phyloP scores from a whole-genome alignment of 53 echinoderm and acorn worm genomes.

The Apostichopus leukothele region DNA sequence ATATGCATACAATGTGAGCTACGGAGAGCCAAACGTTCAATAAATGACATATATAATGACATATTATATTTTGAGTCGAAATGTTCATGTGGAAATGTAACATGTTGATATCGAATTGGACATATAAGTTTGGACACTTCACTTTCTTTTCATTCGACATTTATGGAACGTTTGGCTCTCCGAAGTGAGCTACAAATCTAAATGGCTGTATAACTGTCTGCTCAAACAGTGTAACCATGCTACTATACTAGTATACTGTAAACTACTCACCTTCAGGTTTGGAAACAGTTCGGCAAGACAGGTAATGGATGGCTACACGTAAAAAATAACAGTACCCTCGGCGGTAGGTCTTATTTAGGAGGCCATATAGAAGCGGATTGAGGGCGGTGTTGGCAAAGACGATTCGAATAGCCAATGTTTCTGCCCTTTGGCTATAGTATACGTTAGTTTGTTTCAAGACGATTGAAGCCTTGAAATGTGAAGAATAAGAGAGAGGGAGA shows the following conservation, averaged over 20 bases:
- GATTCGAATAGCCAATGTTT: conserved; percentile 56
- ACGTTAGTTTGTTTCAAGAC: conserved; percentile 51
- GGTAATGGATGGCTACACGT: conserved; percentile 38
- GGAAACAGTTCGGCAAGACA: conserved; percentile 36
- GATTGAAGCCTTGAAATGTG: conserved; percentile 52
- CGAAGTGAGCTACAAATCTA: too few species aligned
- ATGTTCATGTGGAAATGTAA: too few species aligned
- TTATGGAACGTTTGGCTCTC: too few species aligned
- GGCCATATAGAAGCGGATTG: conserved; percentile 61
- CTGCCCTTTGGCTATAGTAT: conserved; percentile 30
- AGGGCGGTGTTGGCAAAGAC: conserved; percentile 67
- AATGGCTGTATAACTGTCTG: too few species aligned
- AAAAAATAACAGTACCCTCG: conserved; percentile 57
- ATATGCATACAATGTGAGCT: too few species aligned
- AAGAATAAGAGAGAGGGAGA: neutral
- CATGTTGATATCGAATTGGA: too few species aligned
- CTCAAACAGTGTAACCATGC: too few species aligned
- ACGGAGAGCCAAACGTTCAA: too few species aligned
- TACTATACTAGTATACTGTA: neutral
- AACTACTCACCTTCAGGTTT: conserved; percentile 58
- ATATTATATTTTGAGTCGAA: too few species aligned
- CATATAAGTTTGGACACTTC: too few species aligned
- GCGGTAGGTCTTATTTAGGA: conserved; percentile 66
- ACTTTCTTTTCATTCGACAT: too few species aligned
- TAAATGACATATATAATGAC: too few species aligned